Conservation (phyloP, 2,888 invertebrate genomes). For the Stramonita haemastoma region DNA sequence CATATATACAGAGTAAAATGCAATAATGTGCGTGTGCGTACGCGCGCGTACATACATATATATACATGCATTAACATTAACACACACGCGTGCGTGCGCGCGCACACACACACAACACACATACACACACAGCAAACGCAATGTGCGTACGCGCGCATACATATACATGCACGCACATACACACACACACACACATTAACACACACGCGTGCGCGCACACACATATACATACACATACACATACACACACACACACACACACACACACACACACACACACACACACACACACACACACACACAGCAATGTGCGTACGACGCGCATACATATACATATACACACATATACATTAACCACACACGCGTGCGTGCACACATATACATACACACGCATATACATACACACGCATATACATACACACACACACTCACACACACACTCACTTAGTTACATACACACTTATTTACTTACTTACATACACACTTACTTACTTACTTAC, state of each 20-base stretch:
- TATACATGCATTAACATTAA: neutral
- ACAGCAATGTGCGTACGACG: neutral
- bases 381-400: neutral
- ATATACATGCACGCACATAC: no score
- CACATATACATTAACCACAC: neutral
- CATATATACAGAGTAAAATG: no score
- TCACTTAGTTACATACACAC: neutral
- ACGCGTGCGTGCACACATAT: neutral
- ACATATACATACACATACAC: neutral
- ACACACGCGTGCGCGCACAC: neutral
- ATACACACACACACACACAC: neutral
- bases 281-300: neutral
- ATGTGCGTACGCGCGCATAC: neutral
- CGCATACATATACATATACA: neutral
- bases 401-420: neutral
- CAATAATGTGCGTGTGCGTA: neutral
- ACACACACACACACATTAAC: neutral
- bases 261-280: neutral
- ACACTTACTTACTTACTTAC: no score
- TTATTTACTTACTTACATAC: no score
- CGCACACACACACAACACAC: neutral
- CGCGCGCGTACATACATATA: neutral
- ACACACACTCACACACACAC: neutral
- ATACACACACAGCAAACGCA: neutral
- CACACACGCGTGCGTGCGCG: neutral